phyloP scores from a whole-genome alignment of 2,888 invertebrate species.

The Lydus trimaculatus region DNA sequence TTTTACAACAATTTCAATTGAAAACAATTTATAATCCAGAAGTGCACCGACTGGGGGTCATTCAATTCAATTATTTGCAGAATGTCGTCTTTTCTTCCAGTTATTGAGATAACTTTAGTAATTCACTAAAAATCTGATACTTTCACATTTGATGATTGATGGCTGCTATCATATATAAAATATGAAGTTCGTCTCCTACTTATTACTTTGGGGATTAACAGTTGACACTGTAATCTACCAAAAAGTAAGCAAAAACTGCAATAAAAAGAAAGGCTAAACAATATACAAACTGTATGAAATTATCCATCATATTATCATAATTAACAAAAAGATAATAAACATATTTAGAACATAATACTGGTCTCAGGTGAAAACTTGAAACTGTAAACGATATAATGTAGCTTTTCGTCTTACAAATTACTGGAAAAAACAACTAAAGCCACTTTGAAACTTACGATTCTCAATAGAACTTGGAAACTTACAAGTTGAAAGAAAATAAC shows the following conservation, averaged over 20 bases:
- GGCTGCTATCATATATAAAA: neutral
- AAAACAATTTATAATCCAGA: neutral
- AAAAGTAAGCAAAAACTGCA: too few species aligned
- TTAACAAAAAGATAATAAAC: neutral
- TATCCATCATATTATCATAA: neutral
- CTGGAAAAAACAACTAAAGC: neutral
- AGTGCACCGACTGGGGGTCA: too few species aligned
- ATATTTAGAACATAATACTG: neutral
- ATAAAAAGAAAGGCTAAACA: neutral
- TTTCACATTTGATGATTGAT: too few species aligned
- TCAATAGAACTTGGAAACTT: neutral
- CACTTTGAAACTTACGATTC: neutral
- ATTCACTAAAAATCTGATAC: too few species aligned
- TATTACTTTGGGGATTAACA: neutral
- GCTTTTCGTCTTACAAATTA: neutral
- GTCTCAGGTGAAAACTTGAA: neutral
- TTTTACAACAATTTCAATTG: neutral
- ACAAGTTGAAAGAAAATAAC: neutral
- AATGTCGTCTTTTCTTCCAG: too few species aligned
- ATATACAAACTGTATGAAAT: neutral
- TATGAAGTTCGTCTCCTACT: neutral
- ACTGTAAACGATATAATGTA: neutral
- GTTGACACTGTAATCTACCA: neutral
- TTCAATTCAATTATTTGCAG: too few species aligned
- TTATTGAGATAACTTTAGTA: too few species aligned